These are phyloP conservation scores for Eumaeus atala DNA, from an alignment of 1,140 invertebrate genomes.

Conservation along the genomic window DNA sequence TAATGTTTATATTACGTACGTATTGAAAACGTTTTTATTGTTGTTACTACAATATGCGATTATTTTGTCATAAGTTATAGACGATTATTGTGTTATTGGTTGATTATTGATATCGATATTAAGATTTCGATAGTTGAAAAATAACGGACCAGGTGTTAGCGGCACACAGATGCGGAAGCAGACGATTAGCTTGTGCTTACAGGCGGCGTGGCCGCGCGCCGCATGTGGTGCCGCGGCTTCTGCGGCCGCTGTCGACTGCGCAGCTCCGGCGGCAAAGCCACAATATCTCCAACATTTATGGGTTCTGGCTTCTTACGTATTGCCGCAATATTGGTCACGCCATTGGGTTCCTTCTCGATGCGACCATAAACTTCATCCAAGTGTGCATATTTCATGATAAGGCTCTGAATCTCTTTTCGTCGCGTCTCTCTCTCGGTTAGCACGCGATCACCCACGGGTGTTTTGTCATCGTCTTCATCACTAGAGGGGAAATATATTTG, in stretches of 20 bases:
- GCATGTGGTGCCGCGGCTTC: slow-evolving; percentile 49
- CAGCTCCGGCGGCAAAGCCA: slow-evolving; percentile 56
- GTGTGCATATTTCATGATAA: slow-evolving; percentile 85
- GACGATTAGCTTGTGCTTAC: slow-evolving; percentile 72
- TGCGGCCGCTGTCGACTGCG: slow-evolving; percentile 58
- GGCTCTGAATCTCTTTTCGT: slow-evolving; percentile 85
- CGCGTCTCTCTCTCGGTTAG: slow-evolving; percentile 82
- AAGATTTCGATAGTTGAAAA: slow-evolving; percentile 25
- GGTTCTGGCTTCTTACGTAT: slow-evolving; percentile 51
- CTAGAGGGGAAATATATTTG: slow-evolving; percentile 66
- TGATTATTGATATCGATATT: slow-evolving; percentile 6
- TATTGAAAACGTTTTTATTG: slow-evolving; percentile 11
- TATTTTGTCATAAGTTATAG: slow-evolving; percentile 12
- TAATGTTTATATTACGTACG: slow-evolving; percentile 14
- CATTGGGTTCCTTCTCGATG: slow-evolving; percentile 48
- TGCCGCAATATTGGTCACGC: slow-evolving; percentile 25
- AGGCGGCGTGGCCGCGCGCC: slow-evolving; percentile 70
- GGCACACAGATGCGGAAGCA: slow-evolving; percentile 62
- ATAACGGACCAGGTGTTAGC: slow-evolving; percentile 64
- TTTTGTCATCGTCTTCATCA: slow-evolving; percentile 72
- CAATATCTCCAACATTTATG: slow-evolving; percentile 52
- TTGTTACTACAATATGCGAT: slow-evolving; percentile 13
- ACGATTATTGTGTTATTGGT: neutral
- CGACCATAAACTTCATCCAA: slow-evolving; percentile 79
- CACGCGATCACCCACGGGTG: slow-evolving; percentile 72